These are phyloP conservation scores for Drosophila dunni DNA, from an alignment of 1,140 invertebrate species.

Conservation along the genomic window DNA sequence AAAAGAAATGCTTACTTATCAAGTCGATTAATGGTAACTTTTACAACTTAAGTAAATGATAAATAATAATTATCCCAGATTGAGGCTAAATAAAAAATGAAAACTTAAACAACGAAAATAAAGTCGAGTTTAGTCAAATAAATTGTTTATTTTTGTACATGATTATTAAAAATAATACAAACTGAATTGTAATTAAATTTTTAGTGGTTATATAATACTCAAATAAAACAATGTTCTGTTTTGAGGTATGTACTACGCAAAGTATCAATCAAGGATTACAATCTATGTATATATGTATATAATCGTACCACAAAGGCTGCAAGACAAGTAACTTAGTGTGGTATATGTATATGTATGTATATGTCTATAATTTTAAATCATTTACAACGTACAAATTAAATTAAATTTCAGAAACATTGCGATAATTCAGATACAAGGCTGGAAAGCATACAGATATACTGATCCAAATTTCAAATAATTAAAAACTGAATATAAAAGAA, in stretches of 20 bases:
- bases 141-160: slow-evolving; percentile 64
- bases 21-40: not conserved
- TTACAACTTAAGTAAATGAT: not conserved
- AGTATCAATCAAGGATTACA: not conserved
- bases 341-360: not conserved
- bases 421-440: too few species aligned
- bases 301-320: not conserved
- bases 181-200: slow-evolving; percentile 29
- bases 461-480: too few species aligned
- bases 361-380: too few species aligned
- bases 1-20: slow-evolving; percentile 40
- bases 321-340: not conserved
- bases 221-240: slow-evolving; percentile 18
- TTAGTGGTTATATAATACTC: slow-evolving; percentile 8
- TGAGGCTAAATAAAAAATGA: slow-evolving; percentile 2
- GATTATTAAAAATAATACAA: slow-evolving; percentile 37
- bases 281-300: not conserved
- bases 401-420: too few species aligned
- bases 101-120: slow-evolving; percentile 13
- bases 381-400: too few species aligned
- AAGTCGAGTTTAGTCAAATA: slow-evolving; percentile 24
- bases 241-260: slow-evolving; percentile 29
- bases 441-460: too few species aligned
- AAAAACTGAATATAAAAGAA: too few species aligned
- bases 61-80: not conserved